These are phyloP conservation scores for Hemistola chrysoprasaria DNA, from an alignment of 2,888 invertebrate genomes.

Conservation along the genomic window DNA sequence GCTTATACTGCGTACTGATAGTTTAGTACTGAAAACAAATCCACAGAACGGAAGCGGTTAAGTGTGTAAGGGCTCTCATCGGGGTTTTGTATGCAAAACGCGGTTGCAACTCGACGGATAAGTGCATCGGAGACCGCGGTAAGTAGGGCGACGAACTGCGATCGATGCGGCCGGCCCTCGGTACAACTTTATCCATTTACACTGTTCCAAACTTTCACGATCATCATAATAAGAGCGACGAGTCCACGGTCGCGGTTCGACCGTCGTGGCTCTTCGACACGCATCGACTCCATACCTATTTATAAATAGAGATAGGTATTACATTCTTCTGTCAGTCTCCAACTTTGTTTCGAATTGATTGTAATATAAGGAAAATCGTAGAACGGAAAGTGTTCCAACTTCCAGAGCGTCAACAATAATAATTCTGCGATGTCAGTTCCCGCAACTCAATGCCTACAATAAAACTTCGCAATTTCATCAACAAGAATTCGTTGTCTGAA, in stretches of 20 bases:
- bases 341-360: conserved; percentile 6
- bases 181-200: conserved; percentile 77
- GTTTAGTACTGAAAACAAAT: conserved; percentile 19
- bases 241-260: conserved; percentile 24
- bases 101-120: conserved; percentile 58
- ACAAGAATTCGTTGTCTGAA: conserved; percentile 26
- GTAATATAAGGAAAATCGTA: conserved; percentile 8
- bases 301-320: conserved; percentile 13
- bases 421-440: conserved; percentile 17
- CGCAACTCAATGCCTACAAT: conserved; percentile 19
- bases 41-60: conserved; percentile 19
- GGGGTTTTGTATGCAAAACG: conserved; percentile 45
- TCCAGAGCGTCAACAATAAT: conserved; percentile 8
- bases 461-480: conserved; percentile 28
- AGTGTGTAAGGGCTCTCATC: conserved; percentile 25
- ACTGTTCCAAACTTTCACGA: conserved; percentile 72
- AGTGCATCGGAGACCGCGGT: conserved; percentile 71
- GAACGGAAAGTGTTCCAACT: conserved; percentile 9
- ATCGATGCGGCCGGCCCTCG: conserved; percentile 75
- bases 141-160: conserved; percentile 81
- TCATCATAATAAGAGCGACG: conserved; percentile 63
- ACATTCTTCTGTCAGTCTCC: conserved; percentile 7
- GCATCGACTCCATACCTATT: conserved; percentile 22
- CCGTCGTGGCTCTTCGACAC: conserved; percentile 29
- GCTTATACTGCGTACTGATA: too few species aligned